Percentiles rank a stretch among this genome's conserved stretches.
These are phyloP conservation scores for Anorthoa munda DNA, from an alignment of 2,888 invertebrate species.

Conservation along the genomic window DNA sequence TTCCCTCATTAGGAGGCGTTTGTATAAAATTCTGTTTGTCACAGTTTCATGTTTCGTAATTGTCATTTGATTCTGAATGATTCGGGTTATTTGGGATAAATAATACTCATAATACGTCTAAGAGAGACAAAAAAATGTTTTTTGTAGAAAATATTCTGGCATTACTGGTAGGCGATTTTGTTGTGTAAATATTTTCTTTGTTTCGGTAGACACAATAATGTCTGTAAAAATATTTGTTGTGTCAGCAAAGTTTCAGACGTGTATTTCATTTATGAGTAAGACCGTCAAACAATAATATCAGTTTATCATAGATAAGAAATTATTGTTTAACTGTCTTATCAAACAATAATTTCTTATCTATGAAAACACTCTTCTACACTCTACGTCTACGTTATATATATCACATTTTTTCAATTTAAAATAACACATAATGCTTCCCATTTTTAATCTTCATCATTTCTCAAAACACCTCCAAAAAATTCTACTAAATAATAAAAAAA, in stretches of 20 bases:
- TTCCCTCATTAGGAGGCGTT: conserved; percentile 61
- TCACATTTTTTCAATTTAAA: background rate
- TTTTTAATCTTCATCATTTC: background rate
- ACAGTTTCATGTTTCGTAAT: conserved; percentile 42
- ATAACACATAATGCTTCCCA: background rate
- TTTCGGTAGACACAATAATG: background rate
- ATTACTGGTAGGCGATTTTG: background rate
- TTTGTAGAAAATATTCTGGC: background rate
- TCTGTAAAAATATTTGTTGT: conserved; percentile 7
- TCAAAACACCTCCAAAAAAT: conserved; percentile 10
- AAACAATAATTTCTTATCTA: background rate
- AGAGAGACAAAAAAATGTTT: conserved; percentile 2
- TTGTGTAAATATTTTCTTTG: conserved; percentile 15
- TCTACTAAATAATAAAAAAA: conserved; percentile 38
- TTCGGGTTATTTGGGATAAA: conserved; percentile 43
- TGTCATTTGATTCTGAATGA: conserved; percentile 47
- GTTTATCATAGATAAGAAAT: too few relatives aligned
- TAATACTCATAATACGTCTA: conserved; percentile 6
- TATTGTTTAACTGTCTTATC: too few relatives aligned
- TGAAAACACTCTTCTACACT: background rate
- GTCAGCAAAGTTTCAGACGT: background rate
- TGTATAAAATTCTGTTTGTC: conserved; percentile 62
- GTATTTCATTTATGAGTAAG: background rate
- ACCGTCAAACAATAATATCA: background rate
- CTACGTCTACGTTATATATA: too few relatives aligned